phyloP scores from a whole-genome alignment of 1,140 invertebrate species.

The Phymorhynchus buccinoides region DNA sequence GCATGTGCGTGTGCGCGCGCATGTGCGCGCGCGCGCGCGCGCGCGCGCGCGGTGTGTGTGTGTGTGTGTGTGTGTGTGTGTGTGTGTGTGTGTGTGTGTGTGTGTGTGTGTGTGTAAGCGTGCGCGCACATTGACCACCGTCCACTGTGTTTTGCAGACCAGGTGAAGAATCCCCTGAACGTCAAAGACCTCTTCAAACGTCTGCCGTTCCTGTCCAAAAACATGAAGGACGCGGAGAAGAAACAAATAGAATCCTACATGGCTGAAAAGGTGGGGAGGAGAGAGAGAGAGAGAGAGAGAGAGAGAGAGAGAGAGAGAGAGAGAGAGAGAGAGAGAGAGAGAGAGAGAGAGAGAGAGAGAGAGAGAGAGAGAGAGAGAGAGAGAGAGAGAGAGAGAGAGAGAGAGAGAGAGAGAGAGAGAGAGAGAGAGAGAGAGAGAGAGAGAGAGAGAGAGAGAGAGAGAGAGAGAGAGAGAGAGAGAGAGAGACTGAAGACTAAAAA shows the following conservation, averaged over 20 bases:
- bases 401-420: not conserved
- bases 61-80: no score
- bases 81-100: not conserved
- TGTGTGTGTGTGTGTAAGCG: not conserved
- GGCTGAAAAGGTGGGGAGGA: slow-evolving; percentile 45
- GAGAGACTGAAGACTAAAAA: not conserved
- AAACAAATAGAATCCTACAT: slow-evolving; percentile 48
- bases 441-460: not conserved
- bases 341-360: not conserved
- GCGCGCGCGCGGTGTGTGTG: no score
- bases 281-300: slow-evolving; percentile 37
- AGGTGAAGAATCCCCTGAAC: slow-evolving; percentile 39
- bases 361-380: not conserved
- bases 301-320: not conserved
- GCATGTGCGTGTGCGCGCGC: not conserved
- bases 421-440: not conserved
- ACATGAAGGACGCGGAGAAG: slow-evolving; percentile 47
- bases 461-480: not conserved
- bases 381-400: not conserved
- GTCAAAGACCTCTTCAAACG: slow-evolving; percentile 47
- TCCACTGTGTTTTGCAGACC: slow-evolving; percentile 27
- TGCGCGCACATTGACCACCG: not conserved
- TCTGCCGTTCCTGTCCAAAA: slow-evolving; percentile 42
- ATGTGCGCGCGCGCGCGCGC: no score
- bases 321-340: not conserved